Conservation (phyloP, 2,797 vertebrate species). For the Gymnoscopelus braueri region DNA sequence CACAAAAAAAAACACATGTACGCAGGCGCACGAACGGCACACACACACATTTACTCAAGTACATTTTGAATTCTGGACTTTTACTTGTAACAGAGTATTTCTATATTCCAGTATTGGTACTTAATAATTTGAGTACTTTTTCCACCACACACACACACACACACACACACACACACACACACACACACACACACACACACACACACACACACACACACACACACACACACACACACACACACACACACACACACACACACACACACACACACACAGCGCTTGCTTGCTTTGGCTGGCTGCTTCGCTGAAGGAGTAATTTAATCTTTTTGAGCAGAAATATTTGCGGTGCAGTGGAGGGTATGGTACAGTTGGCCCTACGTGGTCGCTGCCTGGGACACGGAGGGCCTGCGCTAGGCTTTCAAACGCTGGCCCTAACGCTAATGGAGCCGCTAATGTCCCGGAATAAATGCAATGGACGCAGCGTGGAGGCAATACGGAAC, state of each 20-base stretch:
- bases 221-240: slow-evolving; percentile 14
- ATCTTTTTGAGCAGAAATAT: slow-evolving; percentile 76
- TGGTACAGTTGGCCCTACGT: slow-evolving; percentile 40
- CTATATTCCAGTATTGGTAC: too few species aligned
- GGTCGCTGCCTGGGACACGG: too few species aligned
- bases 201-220: not conserved
- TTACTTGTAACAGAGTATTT: too few species aligned
- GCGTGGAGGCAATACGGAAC: not conserved
- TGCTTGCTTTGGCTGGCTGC: slow-evolving; percentile 70
- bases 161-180: not conserved
- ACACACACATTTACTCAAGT: too few species aligned
- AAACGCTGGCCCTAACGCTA: slow-evolving; percentile 44
- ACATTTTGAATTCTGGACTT: too few species aligned
- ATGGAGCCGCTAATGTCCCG: slow-evolving; percentile 44
- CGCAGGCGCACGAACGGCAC: not conserved
- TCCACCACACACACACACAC: not conserved
- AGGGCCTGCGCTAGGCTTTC: slow-evolving; percentile 40
- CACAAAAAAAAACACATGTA: too few species aligned
- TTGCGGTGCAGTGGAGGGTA: slow-evolving; percentile 63
- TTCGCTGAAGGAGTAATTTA: slow-evolving; percentile 81
- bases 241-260: slow-evolving; percentile 22
- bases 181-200: slow-evolving; percentile 12
- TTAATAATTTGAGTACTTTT: too few species aligned
- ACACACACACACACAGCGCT: slow-evolving; percentile 8
- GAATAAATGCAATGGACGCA: slow-evolving; percentile 20